Conservation (phyloP, 2,888 invertebrate species). For the Serrognathus titanus region DNA sequence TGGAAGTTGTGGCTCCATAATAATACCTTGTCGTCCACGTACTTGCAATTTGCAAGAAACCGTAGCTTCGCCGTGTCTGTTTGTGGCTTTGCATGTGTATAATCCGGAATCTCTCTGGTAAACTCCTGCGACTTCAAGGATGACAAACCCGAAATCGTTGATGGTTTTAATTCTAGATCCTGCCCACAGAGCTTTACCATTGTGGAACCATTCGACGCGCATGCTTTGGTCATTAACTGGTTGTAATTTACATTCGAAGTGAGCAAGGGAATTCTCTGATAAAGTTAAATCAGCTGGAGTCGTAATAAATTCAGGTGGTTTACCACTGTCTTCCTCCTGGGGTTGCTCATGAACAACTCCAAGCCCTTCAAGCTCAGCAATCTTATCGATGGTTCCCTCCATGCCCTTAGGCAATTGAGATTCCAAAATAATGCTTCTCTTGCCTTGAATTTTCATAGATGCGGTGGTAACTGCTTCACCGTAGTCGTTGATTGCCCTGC, state of each 20-base stretch:
- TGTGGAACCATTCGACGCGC: conserved; percentile 97
- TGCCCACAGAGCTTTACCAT: conserved; percentile 87
- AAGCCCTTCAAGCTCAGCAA: conserved; percentile 86
- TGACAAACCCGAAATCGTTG: conserved; percentile 96
- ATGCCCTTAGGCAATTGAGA: conserved; percentile 90
- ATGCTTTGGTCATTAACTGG: conserved; percentile 91
- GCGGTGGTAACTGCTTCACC: conserved; percentile 90
- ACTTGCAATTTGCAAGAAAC: conserved; percentile 85
- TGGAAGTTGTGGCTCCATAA: conserved; percentile 85
- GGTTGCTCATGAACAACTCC: conserved; percentile 66
- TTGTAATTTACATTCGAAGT: conserved; percentile 86
- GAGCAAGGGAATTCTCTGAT: conserved; percentile 83
- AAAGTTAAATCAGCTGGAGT: conserved; percentile 81
- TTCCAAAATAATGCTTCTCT: conserved; percentile 86
- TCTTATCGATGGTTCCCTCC: conserved; percentile 91
- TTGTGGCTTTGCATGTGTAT: conserved; percentile 89
- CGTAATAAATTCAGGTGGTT: conserved; percentile 87
- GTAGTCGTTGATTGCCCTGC: conserved; percentile 83
- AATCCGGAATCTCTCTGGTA: conserved; percentile 91
- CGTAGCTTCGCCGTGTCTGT: conserved; percentile 85
- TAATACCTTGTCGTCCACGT: conserved; percentile 82
- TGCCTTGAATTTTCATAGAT: conserved; percentile 86
- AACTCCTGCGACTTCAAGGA: conserved; percentile 91
- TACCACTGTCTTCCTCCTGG: conserved; percentile 78
- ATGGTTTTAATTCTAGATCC: conserved; percentile 93